phyloP scores from a whole-genome alignment of 1,140 invertebrate genomes.

The Macrotrachela quadricornifera region DNA sequence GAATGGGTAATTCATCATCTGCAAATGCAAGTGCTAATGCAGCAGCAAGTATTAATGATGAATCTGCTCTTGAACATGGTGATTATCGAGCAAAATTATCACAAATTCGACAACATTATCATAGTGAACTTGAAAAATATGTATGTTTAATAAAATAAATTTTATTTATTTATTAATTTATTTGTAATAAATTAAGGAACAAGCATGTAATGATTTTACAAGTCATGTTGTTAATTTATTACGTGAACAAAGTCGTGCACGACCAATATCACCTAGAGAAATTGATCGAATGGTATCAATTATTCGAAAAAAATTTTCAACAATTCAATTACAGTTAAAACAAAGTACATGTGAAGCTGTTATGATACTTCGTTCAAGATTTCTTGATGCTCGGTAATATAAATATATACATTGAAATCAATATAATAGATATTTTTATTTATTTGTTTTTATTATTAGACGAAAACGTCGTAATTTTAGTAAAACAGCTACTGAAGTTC shows the following conservation, averaged over 20 bases:
- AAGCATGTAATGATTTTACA: conserved; percentile 98
- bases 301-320: conserved; percentile 97
- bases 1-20: conserved; percentile 47
- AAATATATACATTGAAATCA: neutral
- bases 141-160: conserved; percentile 46
- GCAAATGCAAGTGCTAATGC: conserved; percentile 42
- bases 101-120: conserved; percentile 97
- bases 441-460: conserved; percentile 43
- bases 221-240: conserved; percentile 96
- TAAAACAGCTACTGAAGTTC: conserved; percentile 96
- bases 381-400: conserved; percentile 65
- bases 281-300: conserved; percentile 99
- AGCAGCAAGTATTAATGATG: conserved; percentile 1
- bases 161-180: neutral
- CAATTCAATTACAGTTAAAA: conserved; percentile 98
- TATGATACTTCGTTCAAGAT: conserved; percentile 81
- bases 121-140: conserved; percentile 96
- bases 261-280: conserved; percentile 83
- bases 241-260: conserved; percentile 81
- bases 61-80: conserved; percentile 67
- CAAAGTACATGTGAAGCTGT: conserved; percentile 99
- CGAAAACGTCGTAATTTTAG: conserved; percentile 96
- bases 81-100: conserved; percentile 94
- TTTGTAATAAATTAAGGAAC: conserved; percentile 27
- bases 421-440: neutral